A percentile compares a stretch with the other conserved stretches of the same genome.
phyloP scores from a whole-genome alignment of 1,140 invertebrate genomes.

The Meloidogyne hapla region DNA sequence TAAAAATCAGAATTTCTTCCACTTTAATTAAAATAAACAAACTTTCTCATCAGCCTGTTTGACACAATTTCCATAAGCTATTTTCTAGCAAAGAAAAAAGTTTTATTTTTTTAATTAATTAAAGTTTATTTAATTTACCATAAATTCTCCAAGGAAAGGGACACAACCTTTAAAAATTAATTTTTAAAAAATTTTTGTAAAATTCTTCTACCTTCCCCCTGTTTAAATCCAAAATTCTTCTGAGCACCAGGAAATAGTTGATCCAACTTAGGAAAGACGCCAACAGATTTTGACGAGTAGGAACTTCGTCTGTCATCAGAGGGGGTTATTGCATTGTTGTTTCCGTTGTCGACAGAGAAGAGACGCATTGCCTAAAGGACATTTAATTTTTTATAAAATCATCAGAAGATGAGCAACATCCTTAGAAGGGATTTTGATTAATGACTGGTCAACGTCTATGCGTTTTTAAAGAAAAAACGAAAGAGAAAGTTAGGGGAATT shows the following conservation, averaged over 20 bases:
- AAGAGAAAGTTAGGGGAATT: too few relatives aligned
- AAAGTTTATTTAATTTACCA: too few relatives aligned
- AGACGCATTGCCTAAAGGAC: slow-evolving; percentile 20
- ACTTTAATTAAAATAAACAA: background rate
- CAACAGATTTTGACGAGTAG: background rate
- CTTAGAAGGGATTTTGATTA: too few relatives aligned
- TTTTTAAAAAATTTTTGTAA: background rate
- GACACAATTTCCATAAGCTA: slow-evolving; percentile 62
- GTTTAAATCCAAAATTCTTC: slow-evolving; percentile 56
- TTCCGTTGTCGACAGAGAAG: background rate
- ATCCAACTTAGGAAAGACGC: slow-evolving; percentile 47
- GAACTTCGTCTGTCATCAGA: slow-evolving; percentile 7
- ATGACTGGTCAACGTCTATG: too few relatives aligned
- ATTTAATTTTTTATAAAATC: background rate
- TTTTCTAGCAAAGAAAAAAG: slow-evolving; percentile 30
- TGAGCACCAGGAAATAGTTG: slow-evolving; percentile 56
- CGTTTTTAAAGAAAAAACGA: too few relatives aligned
- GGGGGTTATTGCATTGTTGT: background rate
- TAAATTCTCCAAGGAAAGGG: slow-evolving; percentile 64
- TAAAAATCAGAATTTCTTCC: background rate
- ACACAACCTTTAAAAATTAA: slow-evolving; percentile 48
- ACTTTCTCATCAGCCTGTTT: slow-evolving; percentile 53
- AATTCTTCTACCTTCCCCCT: slow-evolving; percentile 46
- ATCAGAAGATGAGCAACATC: too few relatives aligned
- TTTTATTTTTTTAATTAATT: background rate